These are phyloP conservation scores for Drosophila picticornis DNA, from an alignment of 2,888 invertebrate genomes.

Conservation along the genomic window DNA sequence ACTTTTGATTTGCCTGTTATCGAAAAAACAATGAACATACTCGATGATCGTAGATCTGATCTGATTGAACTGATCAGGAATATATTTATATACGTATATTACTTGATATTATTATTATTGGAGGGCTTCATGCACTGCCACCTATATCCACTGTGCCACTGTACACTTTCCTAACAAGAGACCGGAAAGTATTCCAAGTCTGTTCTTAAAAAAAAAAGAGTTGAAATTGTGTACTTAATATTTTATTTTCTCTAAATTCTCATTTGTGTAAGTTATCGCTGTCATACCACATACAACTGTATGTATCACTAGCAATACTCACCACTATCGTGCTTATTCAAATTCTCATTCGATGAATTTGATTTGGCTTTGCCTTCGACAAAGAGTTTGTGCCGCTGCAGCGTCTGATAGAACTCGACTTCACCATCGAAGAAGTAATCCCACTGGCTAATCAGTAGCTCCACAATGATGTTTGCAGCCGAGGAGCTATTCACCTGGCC, in stretches of 20 bases:
- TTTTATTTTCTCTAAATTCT: neutral
- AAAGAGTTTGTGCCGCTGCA: conserved; percentile 87
- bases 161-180: neutral
- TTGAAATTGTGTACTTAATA: neutral
- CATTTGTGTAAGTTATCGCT: neutral
- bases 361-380: conserved; percentile 85
- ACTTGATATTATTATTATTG: neutral
- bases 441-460: conserved; percentile 92
- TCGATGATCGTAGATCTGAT: too few species aligned
- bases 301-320: conserved; percentile 39
- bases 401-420: conserved; percentile 89
- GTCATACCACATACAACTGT: too few species aligned
- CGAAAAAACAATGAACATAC: neutral
- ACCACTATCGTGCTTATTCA: conserved; percentile 80
- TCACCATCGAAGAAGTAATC: conserved; percentile 90
- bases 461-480: conserved; percentile 93
- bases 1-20: neutral
- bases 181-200: neutral
- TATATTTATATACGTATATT: neutral
- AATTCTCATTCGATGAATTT: conserved; percentile 82
- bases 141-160: neutral
- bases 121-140: neutral
- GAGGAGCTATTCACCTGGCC: conserved; percentile 92
- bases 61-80: neutral
- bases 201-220: neutral